A percentile compares a stretch with the other conserved stretches of the same genome.
Evolutionary conservation across 2,113 vertebrate species (phyloP).

Genomic region (Petromus typicus): DNA sequence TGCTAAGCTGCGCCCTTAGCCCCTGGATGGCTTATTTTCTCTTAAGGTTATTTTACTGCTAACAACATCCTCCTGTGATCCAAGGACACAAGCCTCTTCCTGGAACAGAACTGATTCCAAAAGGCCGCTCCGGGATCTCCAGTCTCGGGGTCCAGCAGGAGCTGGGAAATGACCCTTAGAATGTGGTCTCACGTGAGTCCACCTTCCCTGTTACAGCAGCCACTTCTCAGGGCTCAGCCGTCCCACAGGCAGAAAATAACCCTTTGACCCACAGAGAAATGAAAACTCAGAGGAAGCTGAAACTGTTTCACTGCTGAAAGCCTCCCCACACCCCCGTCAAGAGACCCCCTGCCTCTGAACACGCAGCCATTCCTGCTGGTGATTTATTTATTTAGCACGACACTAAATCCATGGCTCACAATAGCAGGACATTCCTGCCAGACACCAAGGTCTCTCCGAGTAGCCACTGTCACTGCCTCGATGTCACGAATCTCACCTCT

Average conservation of each 20-base stretch:
- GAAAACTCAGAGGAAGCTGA: conserved; percentile 63
- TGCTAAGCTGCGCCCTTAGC: not conserved
- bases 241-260: conserved; percentile 34
- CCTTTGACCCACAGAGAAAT: conserved; percentile 31
- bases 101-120: not conserved
- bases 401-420: conserved; percentile 58
- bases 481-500: conserved; percentile 39
- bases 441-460: conserved; percentile 40
- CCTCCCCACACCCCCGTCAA: conserved; percentile 15
- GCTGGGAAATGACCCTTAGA: not conserved
- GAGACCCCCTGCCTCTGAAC: not conserved
- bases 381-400: conserved; percentile 50
- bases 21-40: not conserved
- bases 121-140: not conserved
- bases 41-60: conserved; percentile 14
- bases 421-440: conserved; percentile 66
- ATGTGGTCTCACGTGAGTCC: not conserved
- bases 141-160: not conserved
- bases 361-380: conserved; percentile 68
- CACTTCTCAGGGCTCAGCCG: not conserved
- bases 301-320: conserved; percentile 33
- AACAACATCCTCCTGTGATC: not conserved
- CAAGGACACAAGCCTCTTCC: not conserved
- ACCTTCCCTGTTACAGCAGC: not conserved
- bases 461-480: not conserved